phyloP scores from a whole-genome alignment of 2,797 vertebrate genomes.

The Schizothorax lantsangensis region DNA sequence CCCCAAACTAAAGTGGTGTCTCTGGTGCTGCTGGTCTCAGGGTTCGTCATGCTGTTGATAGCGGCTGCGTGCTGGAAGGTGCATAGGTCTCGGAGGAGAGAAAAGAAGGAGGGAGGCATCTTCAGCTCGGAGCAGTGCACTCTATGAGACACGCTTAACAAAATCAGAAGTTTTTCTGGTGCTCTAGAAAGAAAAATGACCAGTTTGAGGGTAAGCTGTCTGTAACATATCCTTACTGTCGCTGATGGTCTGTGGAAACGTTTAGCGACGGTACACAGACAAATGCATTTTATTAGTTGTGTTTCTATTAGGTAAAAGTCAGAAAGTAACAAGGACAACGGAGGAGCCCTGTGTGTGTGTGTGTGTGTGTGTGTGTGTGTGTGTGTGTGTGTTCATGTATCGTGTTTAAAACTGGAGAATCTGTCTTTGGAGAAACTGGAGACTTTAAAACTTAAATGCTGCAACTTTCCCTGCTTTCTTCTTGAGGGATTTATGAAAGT shows the following conservation, averaged over 20 bases:
- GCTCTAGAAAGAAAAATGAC: not conserved
- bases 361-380: not conserved
- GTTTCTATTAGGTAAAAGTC: not conserved
- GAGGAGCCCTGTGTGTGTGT: constrained; percentile 1
- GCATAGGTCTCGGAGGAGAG: constrained; percentile 74
- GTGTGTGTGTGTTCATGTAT: not conserved
- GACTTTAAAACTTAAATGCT: constrained; percentile 44
- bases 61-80: constrained; percentile 79
- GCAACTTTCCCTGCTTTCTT: constrained; percentile 33
- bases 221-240: not conserved
- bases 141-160: constrained; percentile 67
- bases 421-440: not conserved
- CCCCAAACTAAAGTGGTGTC: constrained; percentile 89
- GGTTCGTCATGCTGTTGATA: constrained; percentile 75
- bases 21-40: constrained; percentile 79
- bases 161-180: not conserved
- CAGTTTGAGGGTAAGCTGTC: not conserved
- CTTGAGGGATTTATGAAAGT: not conserved
- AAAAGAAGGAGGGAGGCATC: constrained; percentile 80
- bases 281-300: not conserved
- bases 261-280: not conserved
- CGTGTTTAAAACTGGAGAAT: not conserved
- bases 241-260: not conserved
- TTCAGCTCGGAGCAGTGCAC: constrained; percentile 76
- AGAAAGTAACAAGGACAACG: not conserved